Evolutionary conservation across 2,113 vertebrate species (phyloP).

Genomic region (Tetrao urogallus): DNA sequence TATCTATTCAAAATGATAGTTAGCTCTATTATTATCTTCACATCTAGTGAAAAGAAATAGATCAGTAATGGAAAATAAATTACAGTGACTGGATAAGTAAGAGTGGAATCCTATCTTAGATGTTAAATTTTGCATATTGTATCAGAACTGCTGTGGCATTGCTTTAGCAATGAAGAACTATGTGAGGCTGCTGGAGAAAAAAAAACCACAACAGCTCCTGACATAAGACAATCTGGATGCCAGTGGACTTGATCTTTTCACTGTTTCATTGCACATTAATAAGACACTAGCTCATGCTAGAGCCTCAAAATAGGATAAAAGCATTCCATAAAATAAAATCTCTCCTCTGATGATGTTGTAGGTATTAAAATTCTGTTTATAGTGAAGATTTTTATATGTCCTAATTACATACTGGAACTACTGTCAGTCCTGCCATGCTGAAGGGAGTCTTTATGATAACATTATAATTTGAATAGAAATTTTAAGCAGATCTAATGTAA

Average conservation of each 20-base stretch:
- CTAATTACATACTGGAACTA: constrained; percentile 55
- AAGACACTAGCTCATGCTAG: constrained; percentile 10
- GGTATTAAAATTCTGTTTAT: constrained; percentile 65
- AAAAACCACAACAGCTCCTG: not conserved
- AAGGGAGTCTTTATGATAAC: constrained; percentile 51
- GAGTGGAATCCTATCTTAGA: not conserved
- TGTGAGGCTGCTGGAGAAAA: not conserved
- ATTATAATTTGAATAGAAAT: constrained; percentile 40
- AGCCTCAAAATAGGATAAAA: constrained; percentile 63
- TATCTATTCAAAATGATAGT: constrained; percentile 16
- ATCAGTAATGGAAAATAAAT: constrained; percentile 19
- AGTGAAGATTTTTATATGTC: constrained; percentile 43
- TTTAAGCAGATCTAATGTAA: constrained; percentile 38
- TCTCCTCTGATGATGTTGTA: constrained; percentile 4
- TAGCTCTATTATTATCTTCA: not conserved
- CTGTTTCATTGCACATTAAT: constrained; percentile 26
- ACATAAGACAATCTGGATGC: not conserved
- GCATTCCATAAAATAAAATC: constrained; percentile 51
- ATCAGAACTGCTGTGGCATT: not conserved
- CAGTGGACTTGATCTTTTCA: not conserved
- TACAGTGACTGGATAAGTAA: not conserved
- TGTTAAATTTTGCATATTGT: not conserved
- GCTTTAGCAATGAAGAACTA: not conserved
- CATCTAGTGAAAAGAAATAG: constrained; percentile 22
- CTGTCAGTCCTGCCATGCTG: constrained; percentile 41